These are phyloP conservation scores for Periphyllus acericola DNA, from an alignment of 2,888 invertebrate species.

Conservation along the genomic window DNA sequence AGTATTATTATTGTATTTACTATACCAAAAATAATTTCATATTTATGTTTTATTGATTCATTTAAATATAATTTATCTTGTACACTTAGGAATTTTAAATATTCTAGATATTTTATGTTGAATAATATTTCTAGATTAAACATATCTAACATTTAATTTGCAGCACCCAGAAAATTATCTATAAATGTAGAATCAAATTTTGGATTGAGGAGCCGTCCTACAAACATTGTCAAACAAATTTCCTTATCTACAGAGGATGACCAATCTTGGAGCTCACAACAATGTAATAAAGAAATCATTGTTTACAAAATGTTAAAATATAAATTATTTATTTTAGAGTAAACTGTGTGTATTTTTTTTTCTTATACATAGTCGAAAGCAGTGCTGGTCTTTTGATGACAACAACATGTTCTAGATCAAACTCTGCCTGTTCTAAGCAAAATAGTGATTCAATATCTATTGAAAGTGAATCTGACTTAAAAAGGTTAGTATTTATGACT, in stretches of 20 bases:
- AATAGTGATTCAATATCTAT: constrained; percentile 62
- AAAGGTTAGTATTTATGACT: constrained; percentile 20
- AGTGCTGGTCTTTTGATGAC: constrained; percentile 72
- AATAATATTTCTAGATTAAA: not conserved
- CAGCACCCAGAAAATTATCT: constrained; percentile 59
- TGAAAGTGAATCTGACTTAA: constrained; percentile 59
- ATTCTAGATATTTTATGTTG: no score
- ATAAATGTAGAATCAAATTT: constrained; percentile 56
- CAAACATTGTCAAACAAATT: constrained; percentile 55
- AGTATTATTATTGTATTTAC: no score
- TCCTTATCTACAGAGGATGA: constrained; percentile 59
- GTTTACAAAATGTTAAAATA: not conserved
- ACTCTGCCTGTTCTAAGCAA: constrained; percentile 55
- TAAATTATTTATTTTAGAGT: not conserved
- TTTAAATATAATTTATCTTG: no score
- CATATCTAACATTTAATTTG: not conserved
- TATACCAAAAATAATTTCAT: no score
- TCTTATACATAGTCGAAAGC: constrained; percentile 65
- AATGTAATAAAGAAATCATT: constrained; percentile 31
- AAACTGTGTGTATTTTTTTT: not conserved
- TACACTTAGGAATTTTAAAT: no score
- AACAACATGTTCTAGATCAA: constrained; percentile 66
- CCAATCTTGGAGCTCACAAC: constrained; percentile 58
- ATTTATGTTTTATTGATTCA: no score
- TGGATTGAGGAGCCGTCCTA: constrained; percentile 51